phyloP scores from a whole-genome alignment of 2,113 vertebrate species.

The Tychaedon coryphoeus region DNA sequence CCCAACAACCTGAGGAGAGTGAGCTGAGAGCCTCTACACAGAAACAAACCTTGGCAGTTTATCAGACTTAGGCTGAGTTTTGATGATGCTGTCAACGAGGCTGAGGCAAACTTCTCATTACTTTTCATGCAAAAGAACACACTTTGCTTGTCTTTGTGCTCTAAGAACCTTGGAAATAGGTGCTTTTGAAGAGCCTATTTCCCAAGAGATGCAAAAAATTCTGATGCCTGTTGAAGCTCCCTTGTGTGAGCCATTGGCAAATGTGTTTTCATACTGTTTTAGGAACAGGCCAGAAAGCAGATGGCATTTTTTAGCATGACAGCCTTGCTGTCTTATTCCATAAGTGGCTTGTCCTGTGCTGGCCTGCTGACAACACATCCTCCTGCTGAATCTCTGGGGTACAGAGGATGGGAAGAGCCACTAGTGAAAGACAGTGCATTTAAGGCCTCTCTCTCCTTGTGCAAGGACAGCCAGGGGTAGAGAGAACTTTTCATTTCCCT shows the following conservation, averaged over 20 bases:
- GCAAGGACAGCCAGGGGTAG: neutral
- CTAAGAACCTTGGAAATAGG: neutral
- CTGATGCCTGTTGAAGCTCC: neutral
- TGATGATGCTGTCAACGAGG: neutral
- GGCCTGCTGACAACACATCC: fast-evolving
- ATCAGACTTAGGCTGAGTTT: neutral
- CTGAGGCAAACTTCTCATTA: neutral
- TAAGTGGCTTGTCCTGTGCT: neutral
- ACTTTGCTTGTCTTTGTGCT: neutral
- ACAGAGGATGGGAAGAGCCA: neutral
- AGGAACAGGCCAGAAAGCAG: neutral
- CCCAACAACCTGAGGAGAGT: neutral
- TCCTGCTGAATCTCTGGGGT: fast-evolving
- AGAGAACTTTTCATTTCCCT: neutral
- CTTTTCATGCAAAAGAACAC: neutral
- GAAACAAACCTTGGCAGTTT: neutral
- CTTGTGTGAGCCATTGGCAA: neutral
- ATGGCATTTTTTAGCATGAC: neutral
- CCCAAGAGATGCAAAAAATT: neutral
- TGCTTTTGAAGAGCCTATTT: neutral
- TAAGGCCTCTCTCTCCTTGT: neutral
- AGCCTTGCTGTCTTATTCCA: neutral
- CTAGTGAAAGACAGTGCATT: neutral
- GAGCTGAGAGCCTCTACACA: neutral
- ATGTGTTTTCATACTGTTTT: neutral